Conservation (phyloP, 2,113 vertebrate genomes). For the Globicephala melas region DNA sequence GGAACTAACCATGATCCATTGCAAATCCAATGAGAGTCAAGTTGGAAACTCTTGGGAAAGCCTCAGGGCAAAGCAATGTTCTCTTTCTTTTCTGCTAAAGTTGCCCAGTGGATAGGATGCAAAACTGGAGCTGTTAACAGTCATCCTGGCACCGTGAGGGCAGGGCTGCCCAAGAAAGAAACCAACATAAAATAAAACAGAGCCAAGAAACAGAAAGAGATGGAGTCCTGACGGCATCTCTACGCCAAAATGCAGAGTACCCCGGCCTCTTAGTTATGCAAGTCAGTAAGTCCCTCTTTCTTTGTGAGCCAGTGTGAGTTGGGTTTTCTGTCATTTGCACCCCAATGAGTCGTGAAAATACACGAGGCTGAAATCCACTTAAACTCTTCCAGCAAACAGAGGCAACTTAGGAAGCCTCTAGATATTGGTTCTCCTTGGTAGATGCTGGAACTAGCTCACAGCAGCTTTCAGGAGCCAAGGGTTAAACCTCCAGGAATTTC, state of each 20-base stretch:
- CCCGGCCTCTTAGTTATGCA: fast-evolving
- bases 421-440: too few species aligned
- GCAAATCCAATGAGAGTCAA: neutral
- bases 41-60: neutral
- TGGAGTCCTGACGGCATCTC: fast-evolving
- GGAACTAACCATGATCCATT: neutral
- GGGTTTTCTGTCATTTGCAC: neutral
- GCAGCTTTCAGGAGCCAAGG: neutral
- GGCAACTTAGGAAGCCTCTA: too few species aligned
- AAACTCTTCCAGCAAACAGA: neutral
- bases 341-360: fast-evolving
- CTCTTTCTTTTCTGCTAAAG: neutral
- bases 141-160: neutral
- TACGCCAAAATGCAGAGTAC: neutral
- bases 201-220: too few species aligned
- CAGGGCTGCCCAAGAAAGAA: neutral
- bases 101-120: fast-evolving
- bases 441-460: neutral
- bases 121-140: too few species aligned
- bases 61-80: neutral
- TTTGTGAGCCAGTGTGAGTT: fast-evolving
- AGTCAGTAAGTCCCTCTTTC: neutral
- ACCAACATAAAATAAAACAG: too few species aligned
- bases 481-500: neutral
- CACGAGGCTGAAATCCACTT: fast-evolving